phyloP scores from a whole-genome alignment of 2,888 invertebrate genomes.

The Caenorhabditis virilis region DNA sequence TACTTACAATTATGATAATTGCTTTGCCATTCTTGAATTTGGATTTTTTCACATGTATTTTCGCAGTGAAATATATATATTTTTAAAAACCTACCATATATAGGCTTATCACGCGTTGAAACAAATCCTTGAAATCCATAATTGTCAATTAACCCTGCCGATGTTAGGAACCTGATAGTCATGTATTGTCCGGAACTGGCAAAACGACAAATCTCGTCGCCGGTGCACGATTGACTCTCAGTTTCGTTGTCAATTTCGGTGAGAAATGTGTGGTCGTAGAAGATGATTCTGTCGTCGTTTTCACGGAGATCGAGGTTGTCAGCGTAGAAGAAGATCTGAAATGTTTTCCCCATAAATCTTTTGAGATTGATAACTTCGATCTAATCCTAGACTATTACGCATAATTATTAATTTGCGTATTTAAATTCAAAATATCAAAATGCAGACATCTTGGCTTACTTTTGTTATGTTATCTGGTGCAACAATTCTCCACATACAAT shows the following conservation, averaged over 20 bases:
- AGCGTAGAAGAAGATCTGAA: slow-evolving; percentile 35
- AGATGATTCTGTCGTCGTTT: slow-evolving; percentile 28
- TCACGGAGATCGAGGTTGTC: slow-evolving; percentile 46
- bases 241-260: slow-evolving; percentile 12
- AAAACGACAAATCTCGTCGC: slow-evolving; percentile 21
- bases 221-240: slow-evolving; percentile 26
- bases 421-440: too few species aligned
- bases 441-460: too few species aligned
- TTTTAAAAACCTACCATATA: slow-evolving; percentile 12
- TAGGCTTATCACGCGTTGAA: slow-evolving; percentile 18
- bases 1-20: too few species aligned
- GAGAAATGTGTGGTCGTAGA: slow-evolving; percentile 31
- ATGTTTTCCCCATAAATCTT: too few species aligned
- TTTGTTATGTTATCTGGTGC: slow-evolving; percentile 32
- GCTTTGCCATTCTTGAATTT: too few species aligned
- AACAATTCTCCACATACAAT: slow-evolving; percentile 44
- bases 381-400: neutral
- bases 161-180: slow-evolving; percentile 36
- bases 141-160: slow-evolving; percentile 24
- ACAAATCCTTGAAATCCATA: slow-evolving; percentile 45
- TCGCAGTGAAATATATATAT: too few species aligned
- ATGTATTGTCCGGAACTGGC: slow-evolving; percentile 24
- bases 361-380: neutral
- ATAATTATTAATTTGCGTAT: too few species aligned
- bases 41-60: too few species aligned